Base-by-base conservation (phyloP, 2,888 invertebrate species). In the Agrenia bidenticulata region DNA sequence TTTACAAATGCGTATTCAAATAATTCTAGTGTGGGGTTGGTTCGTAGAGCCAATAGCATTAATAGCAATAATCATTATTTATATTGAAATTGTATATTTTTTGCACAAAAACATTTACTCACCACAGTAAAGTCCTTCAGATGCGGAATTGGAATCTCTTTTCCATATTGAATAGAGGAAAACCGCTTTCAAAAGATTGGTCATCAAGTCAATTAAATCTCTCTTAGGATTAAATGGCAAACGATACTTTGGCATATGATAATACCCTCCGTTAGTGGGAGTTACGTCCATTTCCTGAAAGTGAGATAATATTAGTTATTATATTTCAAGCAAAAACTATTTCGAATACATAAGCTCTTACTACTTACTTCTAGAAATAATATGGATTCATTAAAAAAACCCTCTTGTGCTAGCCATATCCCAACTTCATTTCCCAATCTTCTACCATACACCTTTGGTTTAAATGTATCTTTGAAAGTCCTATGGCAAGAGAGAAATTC, bases 401-500 rank as follows among this genome's bases (percentile, higher is more conserved):
- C 73, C 45, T 73, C 66, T 37, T 73, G 72, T 2, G 70, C 64
- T 0, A 73, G 24, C 73, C 73, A 73, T 1, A 51, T 54, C 0
- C 64, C 69, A 41, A 69, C 26, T 32, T 73, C 72, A n/a, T 63
- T 45, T 1, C 65, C 69, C 1, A 67, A 11, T 32, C 66, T 50
- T 11, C 42, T 24, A 17, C 64, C 63, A 61, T 61, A 70, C 13
- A 42, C n/a, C 17, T 19, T 42, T 32, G 55, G 51, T 23, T 5
- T 21, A 19, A 23, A 51, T 15, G 15, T 21, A 2, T 51, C 4
- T 15, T 17, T 51, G 26, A 23, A 23, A 21, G 13, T 51, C 23
- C 51, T 51, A 5, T 19, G 5, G 21, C 4, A 17, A 45, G 19
- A 45, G 7, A 39, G 39, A 39, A 39, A 39, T 39, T 39, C 9